Conservation (phyloP, 1,140 invertebrate species). For the Eupeodes corollae region DNA sequence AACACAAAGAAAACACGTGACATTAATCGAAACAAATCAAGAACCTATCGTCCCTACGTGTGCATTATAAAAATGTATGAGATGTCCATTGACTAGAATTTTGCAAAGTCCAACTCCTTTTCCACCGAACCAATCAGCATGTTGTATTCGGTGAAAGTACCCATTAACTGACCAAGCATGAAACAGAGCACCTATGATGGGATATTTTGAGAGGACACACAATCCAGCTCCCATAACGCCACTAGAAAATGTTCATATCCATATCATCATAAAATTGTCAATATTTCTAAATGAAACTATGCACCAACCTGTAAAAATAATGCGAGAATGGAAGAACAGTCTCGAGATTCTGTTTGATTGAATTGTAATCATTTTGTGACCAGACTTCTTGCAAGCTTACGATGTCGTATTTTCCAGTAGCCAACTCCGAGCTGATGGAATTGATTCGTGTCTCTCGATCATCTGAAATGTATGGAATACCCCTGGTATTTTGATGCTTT, state of each 20-base stretch:
- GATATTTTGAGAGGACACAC: conserved; percentile 78
- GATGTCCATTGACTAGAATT: conserved; percentile 53
- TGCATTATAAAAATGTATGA: conserved; percentile 77
- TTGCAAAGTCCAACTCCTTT: conserved; percentile 89
- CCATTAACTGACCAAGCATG: conserved; percentile 93
- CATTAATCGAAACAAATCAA: too few species aligned
- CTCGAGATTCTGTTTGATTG: conserved; percentile 50
- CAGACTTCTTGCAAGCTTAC: conserved; percentile 90
- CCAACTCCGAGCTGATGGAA: conserved; percentile 67
- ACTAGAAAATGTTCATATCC: conserved; percentile 41
- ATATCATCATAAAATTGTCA: neutral
- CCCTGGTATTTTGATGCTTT: conserved; percentile 47
- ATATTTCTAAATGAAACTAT: neutral
- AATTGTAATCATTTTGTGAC: conserved; percentile 59
- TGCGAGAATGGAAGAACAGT: conserved; percentile 67
- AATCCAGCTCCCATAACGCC: conserved; percentile 85
- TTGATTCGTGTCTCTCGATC: conserved; percentile 61
- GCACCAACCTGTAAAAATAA: conserved; percentile 78
- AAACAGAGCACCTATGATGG: conserved; percentile 80
- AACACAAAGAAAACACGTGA: neutral
- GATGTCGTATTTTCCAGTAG: conserved; percentile 63
- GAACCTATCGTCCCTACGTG: conserved; percentile 58
- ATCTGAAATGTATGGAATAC: conserved; percentile 68
- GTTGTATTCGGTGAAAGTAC: conserved; percentile 90
- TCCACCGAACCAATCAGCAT: conserved; percentile 97